A percentile compares a stretch with the other conserved stretches of the same genome.
Conservation (phyloP, 2,888 invertebrate genomes). For the Clusia tigrina region DNA sequence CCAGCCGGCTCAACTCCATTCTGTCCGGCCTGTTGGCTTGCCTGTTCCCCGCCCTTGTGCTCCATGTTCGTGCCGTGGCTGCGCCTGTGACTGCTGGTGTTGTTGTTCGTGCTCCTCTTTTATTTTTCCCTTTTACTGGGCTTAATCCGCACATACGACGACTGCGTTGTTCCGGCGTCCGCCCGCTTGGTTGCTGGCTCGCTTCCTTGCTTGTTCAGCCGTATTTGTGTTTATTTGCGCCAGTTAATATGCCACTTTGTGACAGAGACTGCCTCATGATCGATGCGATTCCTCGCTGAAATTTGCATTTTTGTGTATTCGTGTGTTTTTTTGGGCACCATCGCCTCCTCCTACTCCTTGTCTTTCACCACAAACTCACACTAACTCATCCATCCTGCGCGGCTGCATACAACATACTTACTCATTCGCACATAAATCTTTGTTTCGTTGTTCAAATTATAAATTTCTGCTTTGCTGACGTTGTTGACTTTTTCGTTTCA, state of each 20-base stretch:
- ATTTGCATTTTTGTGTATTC: not conserved
- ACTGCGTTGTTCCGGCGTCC: too few relatives aligned
- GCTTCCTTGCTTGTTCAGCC: not conserved
- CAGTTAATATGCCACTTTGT: not conserved
- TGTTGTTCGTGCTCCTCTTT: not conserved
- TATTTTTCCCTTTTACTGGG: not conserved
- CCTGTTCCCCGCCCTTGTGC: too few relatives aligned
- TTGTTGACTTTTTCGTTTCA: not conserved
- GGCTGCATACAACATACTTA: too few relatives aligned
- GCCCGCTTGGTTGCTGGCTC: too few relatives aligned
- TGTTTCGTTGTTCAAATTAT: too few relatives aligned
- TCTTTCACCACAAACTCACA: too few relatives aligned
- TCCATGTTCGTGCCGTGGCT: too few relatives aligned
- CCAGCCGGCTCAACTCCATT: too few relatives aligned
- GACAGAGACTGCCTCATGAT: not conserved
- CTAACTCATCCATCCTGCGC: too few relatives aligned
- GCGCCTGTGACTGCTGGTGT: not conserved
- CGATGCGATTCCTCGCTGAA: not conserved
- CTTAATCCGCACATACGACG: not conserved
- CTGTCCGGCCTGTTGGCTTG: too few relatives aligned
- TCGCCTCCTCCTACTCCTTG: too few relatives aligned
- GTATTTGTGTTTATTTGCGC: not conserved
- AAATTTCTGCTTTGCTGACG: not conserved
- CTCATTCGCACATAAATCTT: too few relatives aligned
- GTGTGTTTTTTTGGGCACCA: not conserved